Base-by-base conservation (phyloP, 2,113 vertebrate species). In the Etheostoma spectabile region DNA sequence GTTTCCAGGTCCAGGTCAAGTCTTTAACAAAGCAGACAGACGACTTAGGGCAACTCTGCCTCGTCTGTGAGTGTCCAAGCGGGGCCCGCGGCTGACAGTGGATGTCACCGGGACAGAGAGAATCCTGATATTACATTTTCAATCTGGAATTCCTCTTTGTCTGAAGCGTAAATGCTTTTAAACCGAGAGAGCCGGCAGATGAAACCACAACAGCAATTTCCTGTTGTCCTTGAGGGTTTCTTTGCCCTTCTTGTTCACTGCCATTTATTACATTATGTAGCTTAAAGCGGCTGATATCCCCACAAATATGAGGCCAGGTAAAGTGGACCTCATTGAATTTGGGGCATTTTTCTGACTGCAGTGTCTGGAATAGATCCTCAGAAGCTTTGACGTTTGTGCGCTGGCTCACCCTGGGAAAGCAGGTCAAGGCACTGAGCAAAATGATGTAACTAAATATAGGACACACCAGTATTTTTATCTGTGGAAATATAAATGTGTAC, bases 201-300 rank as follows among this genome's bases (percentile, higher is more conserved):
- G 79, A 90, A 92, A 84, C 67, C 67, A 55, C 57, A 82, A 74
- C 74, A 86, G 88, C 81, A 92, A 93, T 95, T 93, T 95, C 94
- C 94, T 92, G 92, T 92, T 84, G 75, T 88, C 84, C 90, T 91
- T 79, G 66, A 74, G 75, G 73, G 84, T 77, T 67, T 83, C 77
- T 86, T 45, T 60, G 38, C 27, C 24, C 64, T 71, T 80, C 70
- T 82, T 71, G 33, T 82, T 76, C 63, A 57, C 68, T 84, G 64
- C 55, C 53, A 70, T 88, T 87, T 81, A 85, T 91, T 84, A 84
- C 67, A 87, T 78, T 75, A 79, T 74, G 65, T 80, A 77, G 84
- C 85, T 91, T 83, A 87, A 84, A 83, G 79, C 61, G 3, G 53
- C 53, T 65, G 62, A 77, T 85, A 64, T 73, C 77, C 74, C 55